These are phyloP conservation scores for Indicator indicator DNA, from an alignment of 2,113 vertebrate species.

Conservation along the genomic window DNA sequence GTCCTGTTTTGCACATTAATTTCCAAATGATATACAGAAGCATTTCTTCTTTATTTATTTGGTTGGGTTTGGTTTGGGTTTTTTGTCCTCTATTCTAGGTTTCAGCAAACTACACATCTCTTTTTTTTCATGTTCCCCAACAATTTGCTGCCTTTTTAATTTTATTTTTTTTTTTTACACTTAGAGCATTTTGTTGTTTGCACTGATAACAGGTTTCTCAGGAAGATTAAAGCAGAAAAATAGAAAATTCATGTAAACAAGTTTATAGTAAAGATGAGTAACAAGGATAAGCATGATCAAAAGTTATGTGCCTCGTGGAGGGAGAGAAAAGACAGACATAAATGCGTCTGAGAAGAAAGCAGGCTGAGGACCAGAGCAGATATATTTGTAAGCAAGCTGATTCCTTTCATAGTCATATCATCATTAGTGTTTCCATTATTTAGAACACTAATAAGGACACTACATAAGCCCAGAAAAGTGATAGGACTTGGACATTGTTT, in stretches of 20 bases:
- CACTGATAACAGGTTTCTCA: neutral
- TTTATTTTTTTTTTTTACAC: neutral
- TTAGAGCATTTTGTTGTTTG: neutral
- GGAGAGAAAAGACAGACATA: neutral
- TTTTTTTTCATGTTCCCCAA: neutral
- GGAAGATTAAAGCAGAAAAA: neutral
- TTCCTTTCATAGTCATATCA: neutral
- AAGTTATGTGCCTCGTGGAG: accelerated
- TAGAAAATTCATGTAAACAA: neutral
- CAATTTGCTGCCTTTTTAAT: neutral
- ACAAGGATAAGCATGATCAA: neutral
- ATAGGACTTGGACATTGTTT: neutral
- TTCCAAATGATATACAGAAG: neutral
- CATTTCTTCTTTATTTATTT: too few relatives aligned
- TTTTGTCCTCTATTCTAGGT: neutral
- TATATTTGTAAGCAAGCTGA: neutral
- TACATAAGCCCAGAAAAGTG: neutral
- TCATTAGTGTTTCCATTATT: neutral
- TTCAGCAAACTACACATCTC: neutral
- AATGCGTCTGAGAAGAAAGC: neutral
- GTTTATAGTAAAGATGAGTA: neutral
- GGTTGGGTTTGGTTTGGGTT: neutral
- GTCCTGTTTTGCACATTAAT: neutral
- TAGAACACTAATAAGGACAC: neutral
- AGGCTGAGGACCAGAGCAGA: neutral